phyloP scores from a whole-genome alignment of 2,113 vertebrate genomes.

The Serilophus lunatus region DNA sequence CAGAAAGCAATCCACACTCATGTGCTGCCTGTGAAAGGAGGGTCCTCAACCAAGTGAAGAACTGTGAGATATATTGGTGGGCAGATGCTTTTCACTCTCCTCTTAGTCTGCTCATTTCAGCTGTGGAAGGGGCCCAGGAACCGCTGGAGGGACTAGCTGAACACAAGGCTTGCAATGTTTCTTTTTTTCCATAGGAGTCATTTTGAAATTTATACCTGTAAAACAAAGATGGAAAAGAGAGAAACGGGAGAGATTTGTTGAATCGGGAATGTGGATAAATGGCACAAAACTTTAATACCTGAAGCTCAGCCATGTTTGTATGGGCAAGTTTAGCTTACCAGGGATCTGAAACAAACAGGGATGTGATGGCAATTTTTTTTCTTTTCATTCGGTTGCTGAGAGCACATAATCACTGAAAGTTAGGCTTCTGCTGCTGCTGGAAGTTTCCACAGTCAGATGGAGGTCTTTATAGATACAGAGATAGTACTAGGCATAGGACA shows the following conservation, averaged over 20 bases:
- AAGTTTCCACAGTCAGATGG: neutral
- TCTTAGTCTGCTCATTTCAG: constrained; percentile 17
- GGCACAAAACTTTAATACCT: neutral
- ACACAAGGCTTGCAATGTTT: neutral
- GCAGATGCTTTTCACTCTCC: neutral
- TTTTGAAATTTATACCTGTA: neutral
- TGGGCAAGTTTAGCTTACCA: neutral
- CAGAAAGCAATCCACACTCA: neutral
- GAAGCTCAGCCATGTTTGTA: neutral
- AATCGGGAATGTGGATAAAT: neutral
- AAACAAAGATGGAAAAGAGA: neutral
- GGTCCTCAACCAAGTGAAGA: neutral
- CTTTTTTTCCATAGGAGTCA: rapidly evolving
- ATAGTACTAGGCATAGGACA: too few species aligned
- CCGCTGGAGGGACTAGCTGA: rapidly evolving
- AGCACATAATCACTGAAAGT: neutral
- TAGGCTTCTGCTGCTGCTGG: neutral
- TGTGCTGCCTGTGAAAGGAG: neutral
- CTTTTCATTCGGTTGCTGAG: neutral
- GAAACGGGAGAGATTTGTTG: neutral
- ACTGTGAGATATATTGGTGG: neutral
- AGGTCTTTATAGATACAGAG: neutral
- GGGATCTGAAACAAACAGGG: neutral
- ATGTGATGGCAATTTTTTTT: neutral
- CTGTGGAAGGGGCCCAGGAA: constrained; percentile 25